phyloP scores from a whole-genome alignment of 2,113 vertebrate species.

The Myxocyprinus asiaticus region DNA sequence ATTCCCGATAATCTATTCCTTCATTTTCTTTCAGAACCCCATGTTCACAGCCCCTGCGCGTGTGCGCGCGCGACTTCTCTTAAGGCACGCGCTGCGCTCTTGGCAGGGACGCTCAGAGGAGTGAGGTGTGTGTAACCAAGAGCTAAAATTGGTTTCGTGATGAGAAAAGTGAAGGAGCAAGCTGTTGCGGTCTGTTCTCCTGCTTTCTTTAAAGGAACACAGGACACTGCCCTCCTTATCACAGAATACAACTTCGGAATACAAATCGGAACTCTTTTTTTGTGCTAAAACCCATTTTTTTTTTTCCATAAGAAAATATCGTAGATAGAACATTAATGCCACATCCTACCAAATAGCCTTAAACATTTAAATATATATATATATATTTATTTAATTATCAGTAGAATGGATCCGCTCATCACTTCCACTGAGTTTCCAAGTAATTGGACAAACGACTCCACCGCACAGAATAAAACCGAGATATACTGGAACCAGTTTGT shows the following conservation, averaged over 20 bases:
- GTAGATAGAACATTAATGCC: conserved; percentile 19
- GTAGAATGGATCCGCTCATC: conserved; percentile 67
- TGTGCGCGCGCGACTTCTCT: conserved; percentile 11
- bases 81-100: conserved; percentile 27
- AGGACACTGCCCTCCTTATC: neutral
- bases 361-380: neutral
- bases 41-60: conserved; percentile 4
- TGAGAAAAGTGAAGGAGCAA: conserved; percentile 36
- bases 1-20: neutral
- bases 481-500: conserved; percentile 82
- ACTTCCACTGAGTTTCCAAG: conserved; percentile 63
- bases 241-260: neutral
- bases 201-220: neutral
- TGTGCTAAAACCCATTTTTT: neutral
- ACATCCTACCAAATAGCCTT: neutral
- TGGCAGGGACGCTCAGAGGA: conserved; percentile 31
- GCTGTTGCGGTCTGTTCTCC: neutral
- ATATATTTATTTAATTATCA: neutral
- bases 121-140: conserved; percentile 26
- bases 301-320: conserved; percentile 13
- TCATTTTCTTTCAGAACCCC: neutral
- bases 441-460: conserved; percentile 62
- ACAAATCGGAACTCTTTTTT: neutral
- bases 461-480: conserved; percentile 58
- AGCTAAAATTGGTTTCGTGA: conserved; percentile 39